These are phyloP conservation scores for Syngnathus typhle DNA, from an alignment of 2,113 vertebrate genomes.

Conservation along the genomic window DNA sequence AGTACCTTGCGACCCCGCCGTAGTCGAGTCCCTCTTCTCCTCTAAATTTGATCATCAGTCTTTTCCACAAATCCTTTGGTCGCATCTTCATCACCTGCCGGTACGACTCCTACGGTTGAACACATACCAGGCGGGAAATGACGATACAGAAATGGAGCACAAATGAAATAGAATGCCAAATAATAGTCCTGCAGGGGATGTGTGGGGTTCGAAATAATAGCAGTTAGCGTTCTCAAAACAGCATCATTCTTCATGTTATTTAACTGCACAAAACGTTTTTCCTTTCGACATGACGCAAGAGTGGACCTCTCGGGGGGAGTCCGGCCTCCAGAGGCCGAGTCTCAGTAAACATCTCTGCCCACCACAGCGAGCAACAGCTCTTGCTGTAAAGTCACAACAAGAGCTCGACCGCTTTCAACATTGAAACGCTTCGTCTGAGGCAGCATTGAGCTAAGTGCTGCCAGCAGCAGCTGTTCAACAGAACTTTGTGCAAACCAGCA, in stretches of 20 bases:
- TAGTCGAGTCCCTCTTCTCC: conserved; percentile 98
- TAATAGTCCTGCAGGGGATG: not conserved
- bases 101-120: conserved; percentile 85
- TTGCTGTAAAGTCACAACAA: conserved; percentile 14
- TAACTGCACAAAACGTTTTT: not conserved
- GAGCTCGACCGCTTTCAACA: not conserved
- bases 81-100: conserved; percentile 99
- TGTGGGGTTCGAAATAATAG: not conserved
- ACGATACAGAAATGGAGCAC: too few species aligned
- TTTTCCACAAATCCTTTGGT: conserved; percentile 97
- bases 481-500: not conserved
- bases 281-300: conserved; percentile 18
- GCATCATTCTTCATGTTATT: not conserved
- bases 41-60: conserved; percentile 98
- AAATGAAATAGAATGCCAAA: not conserved
- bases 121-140: not conserved
- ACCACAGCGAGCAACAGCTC: not conserved
- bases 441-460: not conserved
- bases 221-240: not conserved
- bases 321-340: conserved; percentile 13
- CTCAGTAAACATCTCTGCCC: conserved; percentile 23
- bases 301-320: conserved; percentile 6
- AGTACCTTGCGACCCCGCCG: conserved; percentile 91
- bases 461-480: not conserved
- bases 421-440: not conserved